A percentile compares a stretch with the other conserved stretches of the same genome.
phyloP scores from a whole-genome alignment of 2,888 invertebrate genomes.

The Drosophila cyrtoloma region DNA sequence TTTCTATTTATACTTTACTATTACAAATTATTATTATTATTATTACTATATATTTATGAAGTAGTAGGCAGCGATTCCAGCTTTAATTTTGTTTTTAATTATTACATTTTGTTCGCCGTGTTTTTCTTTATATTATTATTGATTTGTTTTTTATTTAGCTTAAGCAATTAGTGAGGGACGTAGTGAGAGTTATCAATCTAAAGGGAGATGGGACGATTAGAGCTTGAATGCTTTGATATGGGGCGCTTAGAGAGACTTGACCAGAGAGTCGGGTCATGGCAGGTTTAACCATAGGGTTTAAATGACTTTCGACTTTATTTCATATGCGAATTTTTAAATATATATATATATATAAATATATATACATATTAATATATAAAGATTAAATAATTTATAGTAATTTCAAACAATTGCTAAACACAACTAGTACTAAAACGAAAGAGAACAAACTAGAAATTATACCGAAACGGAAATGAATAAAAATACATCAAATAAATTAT shows the following conservation, averaged over 20 bases:
- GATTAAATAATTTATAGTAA: conserved; percentile 80
- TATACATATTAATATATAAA: conserved; percentile 67
- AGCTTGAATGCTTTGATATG: conserved; percentile 39
- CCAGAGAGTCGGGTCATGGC: conserved; percentile 24
- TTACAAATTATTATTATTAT: conserved; percentile 26
- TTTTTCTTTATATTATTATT: conserved; percentile 50
- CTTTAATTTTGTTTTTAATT: conserved; percentile 71
- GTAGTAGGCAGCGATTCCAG: conserved; percentile 75
- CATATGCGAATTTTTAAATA: conserved; percentile 79
- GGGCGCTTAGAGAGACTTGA: conserved; percentile 31
- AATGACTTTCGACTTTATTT: conserved; percentile 79
- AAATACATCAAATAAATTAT: conserved; percentile 75
- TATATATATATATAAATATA: conserved; percentile 59
- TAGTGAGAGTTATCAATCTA: conserved; percentile 31
- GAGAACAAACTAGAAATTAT: conserved; percentile 83
- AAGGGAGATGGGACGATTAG: conserved; percentile 14
- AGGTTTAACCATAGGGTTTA: conserved; percentile 51
- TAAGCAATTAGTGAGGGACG: conserved; percentile 39
- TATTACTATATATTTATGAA: conserved; percentile 43
- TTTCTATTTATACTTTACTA: conserved; percentile 42
- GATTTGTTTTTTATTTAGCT: conserved; percentile 73
- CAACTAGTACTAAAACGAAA: conserved; percentile 79
- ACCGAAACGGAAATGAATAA: conserved; percentile 83
- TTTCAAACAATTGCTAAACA: conserved; percentile 73
- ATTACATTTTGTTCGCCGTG: conserved; percentile 66